Evolutionary conservation across 2,888 invertebrate genomes (phyloP).

Genomic region (Chaetogeoica ovagalla): DNA sequence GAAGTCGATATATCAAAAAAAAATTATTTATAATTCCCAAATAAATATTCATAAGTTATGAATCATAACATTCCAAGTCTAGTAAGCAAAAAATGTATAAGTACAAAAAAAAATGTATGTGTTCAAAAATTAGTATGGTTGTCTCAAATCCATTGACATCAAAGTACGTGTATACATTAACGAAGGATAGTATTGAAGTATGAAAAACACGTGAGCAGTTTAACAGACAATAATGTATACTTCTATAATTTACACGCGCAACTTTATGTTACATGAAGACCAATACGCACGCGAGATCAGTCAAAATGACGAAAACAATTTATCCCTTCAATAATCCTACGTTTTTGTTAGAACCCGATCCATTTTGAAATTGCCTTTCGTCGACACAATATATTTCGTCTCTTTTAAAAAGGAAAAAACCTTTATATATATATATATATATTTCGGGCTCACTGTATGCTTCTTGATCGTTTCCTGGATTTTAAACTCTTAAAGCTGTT

Average conservation of each 20-base stretch:
- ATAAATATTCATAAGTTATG: no score
- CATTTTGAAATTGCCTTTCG: conserved; percentile 12
- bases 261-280: background rate
- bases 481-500: background rate
- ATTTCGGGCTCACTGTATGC: no score
- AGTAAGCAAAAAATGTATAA: no score
- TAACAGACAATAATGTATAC: background rate
- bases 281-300: conserved; percentile 1
- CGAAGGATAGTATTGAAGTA: background rate
- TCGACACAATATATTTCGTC: conserved; percentile 4
- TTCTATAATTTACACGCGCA: background rate
- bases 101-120: no score
- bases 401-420: background rate
- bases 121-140: no score
- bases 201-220: background rate
- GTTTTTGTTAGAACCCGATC: background rate
- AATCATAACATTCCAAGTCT: no score
- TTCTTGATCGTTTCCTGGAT: conserved; percentile 8
- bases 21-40: no score
- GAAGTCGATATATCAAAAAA: no score
- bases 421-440: background rate
- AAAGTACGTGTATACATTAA: no score
- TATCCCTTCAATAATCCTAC: conserved; percentile 6
- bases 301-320: conserved; percentile 28
- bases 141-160: no score